These are phyloP conservation scores for Hirtodrosophila trivittata DNA, from an alignment of 2,888 invertebrate species.

Conservation along the genomic window DNA sequence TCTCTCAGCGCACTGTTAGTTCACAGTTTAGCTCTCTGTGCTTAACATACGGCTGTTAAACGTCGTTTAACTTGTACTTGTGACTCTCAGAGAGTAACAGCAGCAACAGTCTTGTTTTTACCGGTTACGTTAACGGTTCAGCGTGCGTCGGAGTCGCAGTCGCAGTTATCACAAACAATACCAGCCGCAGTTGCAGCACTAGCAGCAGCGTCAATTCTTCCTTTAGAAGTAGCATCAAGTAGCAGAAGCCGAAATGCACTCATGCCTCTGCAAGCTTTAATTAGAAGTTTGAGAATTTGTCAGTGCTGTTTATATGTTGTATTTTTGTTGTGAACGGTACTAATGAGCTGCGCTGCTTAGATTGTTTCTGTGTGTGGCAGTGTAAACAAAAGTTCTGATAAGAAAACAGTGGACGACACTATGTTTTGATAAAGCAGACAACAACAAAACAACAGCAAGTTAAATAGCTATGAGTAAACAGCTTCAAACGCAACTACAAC, in stretches of 20 bases:
- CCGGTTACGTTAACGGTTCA: constrained; percentile 53
- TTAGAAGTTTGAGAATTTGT: constrained; percentile 9
- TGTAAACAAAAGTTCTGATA: constrained; percentile 44
- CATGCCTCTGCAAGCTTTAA: constrained; percentile 13
- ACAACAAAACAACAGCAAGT: constrained; percentile 24
- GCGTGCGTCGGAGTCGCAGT: constrained; percentile 37
- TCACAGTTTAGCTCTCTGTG: constrained; percentile 23
- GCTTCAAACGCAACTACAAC: constrained; percentile 11
- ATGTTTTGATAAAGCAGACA: constrained; percentile 42
- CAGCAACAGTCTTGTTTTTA: constrained; percentile 61
- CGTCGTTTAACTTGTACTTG: constrained; percentile 35
- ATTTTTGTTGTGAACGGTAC: constrained; percentile 10
- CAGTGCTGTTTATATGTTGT: constrained; percentile 10
- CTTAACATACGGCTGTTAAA: constrained; percentile 44
- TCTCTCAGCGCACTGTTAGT: constrained; percentile 18
- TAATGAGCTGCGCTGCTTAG: constrained; percentile 3
- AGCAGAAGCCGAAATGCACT: constrained; percentile 18
- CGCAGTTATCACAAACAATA: constrained; percentile 19
- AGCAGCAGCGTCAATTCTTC: constrained; percentile 20
- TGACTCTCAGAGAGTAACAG: constrained; percentile 47
- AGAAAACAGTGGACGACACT: constrained; percentile 36
- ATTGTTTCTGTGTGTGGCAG: constrained; percentile 13
- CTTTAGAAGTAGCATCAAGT: constrained; percentile 5
- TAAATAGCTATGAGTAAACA: constrained; percentile 28
- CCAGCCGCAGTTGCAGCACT: constrained; percentile 15